These are phyloP conservation scores for Drosophila jambulina DNA, from an alignment of 1,140 invertebrate species.

Conservation along the genomic window DNA sequence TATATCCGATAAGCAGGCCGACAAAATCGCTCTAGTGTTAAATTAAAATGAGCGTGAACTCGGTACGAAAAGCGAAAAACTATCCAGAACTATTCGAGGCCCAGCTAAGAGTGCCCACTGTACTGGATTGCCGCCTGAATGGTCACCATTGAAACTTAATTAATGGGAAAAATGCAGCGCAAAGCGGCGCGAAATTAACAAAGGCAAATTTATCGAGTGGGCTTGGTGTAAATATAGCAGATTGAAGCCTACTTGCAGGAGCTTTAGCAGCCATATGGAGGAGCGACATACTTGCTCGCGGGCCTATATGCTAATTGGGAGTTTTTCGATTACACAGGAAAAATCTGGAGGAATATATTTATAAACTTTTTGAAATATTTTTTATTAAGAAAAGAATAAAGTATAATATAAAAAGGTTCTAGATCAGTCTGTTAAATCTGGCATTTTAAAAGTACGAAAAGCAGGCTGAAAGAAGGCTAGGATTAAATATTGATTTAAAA, in stretches of 20 bases:
- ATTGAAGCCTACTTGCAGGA: slow-evolving; percentile 45
- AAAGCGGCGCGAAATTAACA: slow-evolving; percentile 26
- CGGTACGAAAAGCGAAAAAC: neutral
- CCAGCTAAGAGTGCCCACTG: slow-evolving; percentile 20
- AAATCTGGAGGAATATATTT: neutral
- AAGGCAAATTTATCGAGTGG: slow-evolving; percentile 39
- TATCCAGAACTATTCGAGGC: neutral
- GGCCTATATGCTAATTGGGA: neutral
- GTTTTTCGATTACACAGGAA: neutral
- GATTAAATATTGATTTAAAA: neutral
- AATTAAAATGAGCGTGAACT: slow-evolving; percentile 51
- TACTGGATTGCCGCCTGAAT: slow-evolving; percentile 51
- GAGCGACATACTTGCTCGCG: slow-evolving; percentile 41
- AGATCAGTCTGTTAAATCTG: neutral
- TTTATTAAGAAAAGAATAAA: neutral
- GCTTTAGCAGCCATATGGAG: slow-evolving; percentile 17
- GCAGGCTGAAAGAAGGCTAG: neutral
- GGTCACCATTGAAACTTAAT: slow-evolving; percentile 46
- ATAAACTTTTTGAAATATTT: neutral
- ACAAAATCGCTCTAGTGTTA: slow-evolving; percentile 80
- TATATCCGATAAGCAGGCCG: slow-evolving; percentile 70
- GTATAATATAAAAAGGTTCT: no score
- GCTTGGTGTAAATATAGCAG: slow-evolving; percentile 27
- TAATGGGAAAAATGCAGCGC: slow-evolving; percentile 42
- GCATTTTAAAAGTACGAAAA: neutral